These are phyloP conservation scores for Pyrocoelia pectoralis DNA, from an alignment of 2,888 invertebrate species.

Conservation along the genomic window DNA sequence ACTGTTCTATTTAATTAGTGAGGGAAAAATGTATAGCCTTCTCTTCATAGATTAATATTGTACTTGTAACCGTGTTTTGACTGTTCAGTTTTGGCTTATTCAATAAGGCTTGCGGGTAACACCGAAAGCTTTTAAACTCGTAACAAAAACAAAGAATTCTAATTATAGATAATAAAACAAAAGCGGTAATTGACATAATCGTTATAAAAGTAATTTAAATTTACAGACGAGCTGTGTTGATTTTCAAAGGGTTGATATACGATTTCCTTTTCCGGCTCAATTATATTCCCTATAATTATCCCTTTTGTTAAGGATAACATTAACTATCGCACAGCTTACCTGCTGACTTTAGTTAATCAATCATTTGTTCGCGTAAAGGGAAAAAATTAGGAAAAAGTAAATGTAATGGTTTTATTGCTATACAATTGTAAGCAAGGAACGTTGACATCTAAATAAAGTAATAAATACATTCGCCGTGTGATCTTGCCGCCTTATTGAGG, in stretches of 20 bases:
- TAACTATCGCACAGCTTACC: slow-evolving; percentile 2
- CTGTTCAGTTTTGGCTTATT: no score
- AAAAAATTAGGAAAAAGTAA: not conserved
- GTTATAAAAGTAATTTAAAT: slow-evolving; percentile 12
- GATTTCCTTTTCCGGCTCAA: slow-evolving; percentile 32
- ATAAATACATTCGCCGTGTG: slow-evolving; percentile 27
- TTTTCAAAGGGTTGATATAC: slow-evolving; percentile 29
- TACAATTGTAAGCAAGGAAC: slow-evolving; percentile 25
- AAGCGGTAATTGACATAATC: not conserved
- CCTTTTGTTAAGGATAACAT: slow-evolving; percentile 5
- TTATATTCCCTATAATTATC: slow-evolving; percentile 18
- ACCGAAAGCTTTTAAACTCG: no score
- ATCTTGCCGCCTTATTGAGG: slow-evolving; percentile 35
- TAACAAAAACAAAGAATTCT: no score
- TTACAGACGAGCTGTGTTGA: slow-evolving; percentile 27
- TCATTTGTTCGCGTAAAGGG: not conserved
- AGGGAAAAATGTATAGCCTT: no score
- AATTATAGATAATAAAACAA: no score
- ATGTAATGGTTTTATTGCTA: slow-evolving; percentile 27
- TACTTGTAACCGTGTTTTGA: no score
- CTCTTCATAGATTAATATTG: no score
- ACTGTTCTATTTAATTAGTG: no score
- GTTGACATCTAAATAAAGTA: slow-evolving; percentile 21
- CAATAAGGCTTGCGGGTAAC: no score
- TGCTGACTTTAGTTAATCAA: slow-evolving; percentile 8